A percentile compares a stretch with the other conserved stretches of the same genome.
These are phyloP conservation scores for Montipora capitata DNA, from an alignment of 92 coral and sea anemone species.

Conservation along the genomic window DNA sequence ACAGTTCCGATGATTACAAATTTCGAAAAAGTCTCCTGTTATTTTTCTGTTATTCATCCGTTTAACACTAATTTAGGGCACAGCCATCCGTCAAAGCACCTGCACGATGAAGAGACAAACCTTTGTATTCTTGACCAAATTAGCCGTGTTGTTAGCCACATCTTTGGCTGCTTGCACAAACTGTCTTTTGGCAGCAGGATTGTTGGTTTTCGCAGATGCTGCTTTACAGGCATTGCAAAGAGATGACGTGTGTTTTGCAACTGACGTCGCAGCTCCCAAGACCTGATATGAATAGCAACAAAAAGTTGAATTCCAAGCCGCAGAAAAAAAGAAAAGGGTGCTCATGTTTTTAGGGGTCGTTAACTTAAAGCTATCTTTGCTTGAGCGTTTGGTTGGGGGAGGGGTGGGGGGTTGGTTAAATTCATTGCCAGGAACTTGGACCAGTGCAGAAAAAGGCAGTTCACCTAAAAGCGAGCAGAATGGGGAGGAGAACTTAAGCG, in stretches of 20 bases:
- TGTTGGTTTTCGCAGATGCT: conserved; percentile 96
- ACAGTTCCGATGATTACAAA: too few species aligned
- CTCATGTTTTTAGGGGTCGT: too few species aligned
- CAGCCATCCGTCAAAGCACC: too few species aligned
- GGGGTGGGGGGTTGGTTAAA: too few species aligned
- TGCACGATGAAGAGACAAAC: conserved; percentile 36
- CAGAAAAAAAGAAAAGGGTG: neutral
- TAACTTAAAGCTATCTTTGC: too few species aligned
- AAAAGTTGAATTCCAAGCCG: neutral
- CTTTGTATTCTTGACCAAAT: conserved; percentile 95
- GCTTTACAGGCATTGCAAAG: conserved; percentile 98
- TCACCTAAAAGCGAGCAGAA: too few species aligned
- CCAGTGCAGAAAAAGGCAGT: too few species aligned
- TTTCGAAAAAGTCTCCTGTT: too few species aligned
- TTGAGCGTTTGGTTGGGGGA: too few species aligned
- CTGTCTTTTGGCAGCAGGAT: conserved; percentile 97
- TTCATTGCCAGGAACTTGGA: too few species aligned
- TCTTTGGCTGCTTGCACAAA: conserved; percentile 99
- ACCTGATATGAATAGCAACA: conserved; percentile 57
- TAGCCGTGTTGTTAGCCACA: conserved; percentile 99
- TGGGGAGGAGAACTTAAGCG: too few species aligned
- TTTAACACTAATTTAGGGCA: neutral
- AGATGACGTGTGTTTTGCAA: conserved; percentile 99
- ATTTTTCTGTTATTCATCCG: too few species aligned
- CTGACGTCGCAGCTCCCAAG: conserved; percentile 94